Evolutionary conservation across 1,140 invertebrate genomes (phyloP).

Genomic region (Pachypsylla venusta): DNA sequence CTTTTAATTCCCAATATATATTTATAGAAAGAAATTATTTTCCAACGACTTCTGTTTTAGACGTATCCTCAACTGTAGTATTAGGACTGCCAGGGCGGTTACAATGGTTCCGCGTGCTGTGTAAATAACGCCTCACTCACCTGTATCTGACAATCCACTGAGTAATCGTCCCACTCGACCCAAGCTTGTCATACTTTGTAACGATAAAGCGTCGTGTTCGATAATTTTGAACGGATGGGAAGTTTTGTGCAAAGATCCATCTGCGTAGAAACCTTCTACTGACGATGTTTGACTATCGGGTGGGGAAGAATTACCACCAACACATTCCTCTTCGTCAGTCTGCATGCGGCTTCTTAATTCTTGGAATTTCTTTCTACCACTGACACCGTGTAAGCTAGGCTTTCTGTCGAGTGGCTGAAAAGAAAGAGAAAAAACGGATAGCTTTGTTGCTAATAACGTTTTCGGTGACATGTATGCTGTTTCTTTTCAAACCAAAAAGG

Average conservation of each 20-base stretch:
- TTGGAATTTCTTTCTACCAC: constrained; percentile 52
- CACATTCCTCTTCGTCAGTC: constrained; percentile 52
- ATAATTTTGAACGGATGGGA: constrained; percentile 67
- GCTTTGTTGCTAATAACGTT: too few species aligned
- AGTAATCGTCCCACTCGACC: constrained; percentile 61
- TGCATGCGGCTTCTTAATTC: constrained; percentile 70
- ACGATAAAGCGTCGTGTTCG: constrained; percentile 67
- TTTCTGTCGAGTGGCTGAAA: constrained; percentile 15
- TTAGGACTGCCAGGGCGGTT: too few species aligned
- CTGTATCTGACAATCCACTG: constrained; percentile 35
- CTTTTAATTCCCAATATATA: too few species aligned
- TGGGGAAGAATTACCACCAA: constrained; percentile 46
- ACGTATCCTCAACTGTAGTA: too few species aligned
- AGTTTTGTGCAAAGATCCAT: constrained; percentile 37
- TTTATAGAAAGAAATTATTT: too few species aligned
- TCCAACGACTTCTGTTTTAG: too few species aligned
- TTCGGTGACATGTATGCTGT: too few species aligned
- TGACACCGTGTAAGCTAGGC: constrained; percentile 11
- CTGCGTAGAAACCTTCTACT: constrained; percentile 41
- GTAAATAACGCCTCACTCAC: too few species aligned
- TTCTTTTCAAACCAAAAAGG: too few species aligned
- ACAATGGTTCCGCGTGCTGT: too few species aligned
- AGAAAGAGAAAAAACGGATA: constrained; percentile 12
- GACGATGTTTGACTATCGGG: constrained; percentile 65
- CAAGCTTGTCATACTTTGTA: constrained; percentile 72